Percentiles rank a stretch among this genome's conserved stretches.
Evolutionary conservation across 2,888 invertebrate species (phyloP).

Genomic region (Trichopria drosophilae): DNA sequence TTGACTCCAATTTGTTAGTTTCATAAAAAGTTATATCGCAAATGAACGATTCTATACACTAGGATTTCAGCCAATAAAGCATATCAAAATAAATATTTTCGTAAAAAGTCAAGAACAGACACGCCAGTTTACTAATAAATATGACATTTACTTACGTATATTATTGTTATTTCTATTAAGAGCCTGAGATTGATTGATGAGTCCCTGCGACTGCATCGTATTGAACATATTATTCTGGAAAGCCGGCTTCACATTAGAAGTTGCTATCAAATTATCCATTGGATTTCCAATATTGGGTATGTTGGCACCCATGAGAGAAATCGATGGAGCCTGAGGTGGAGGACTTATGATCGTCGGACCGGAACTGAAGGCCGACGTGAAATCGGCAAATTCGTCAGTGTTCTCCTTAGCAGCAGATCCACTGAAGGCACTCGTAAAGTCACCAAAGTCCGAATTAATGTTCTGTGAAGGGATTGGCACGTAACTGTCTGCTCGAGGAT

Average conservation of each 20-base stretch:
- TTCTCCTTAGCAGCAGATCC: slow-evolving; percentile 45
- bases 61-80: too few relatives aligned
- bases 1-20: too few relatives aligned
- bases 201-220: slow-evolving; percentile 40
- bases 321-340: slow-evolving; percentile 35
- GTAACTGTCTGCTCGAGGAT: slow-evolving; percentile 62
- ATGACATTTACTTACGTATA: slow-evolving; percentile 41
- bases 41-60: too few relatives aligned
- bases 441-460: slow-evolving; percentile 69
- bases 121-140: slow-evolving; percentile 5
- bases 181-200: slow-evolving; percentile 38
- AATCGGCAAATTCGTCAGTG: slow-evolving; percentile 80
- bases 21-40: too few relatives aligned
- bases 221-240: slow-evolving; percentile 48
- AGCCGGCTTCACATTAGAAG: slow-evolving; percentile 36
- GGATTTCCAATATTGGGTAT: slow-evolving; percentile 45
- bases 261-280: slow-evolving; percentile 41
- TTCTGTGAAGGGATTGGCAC: slow-evolving; percentile 52
- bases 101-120: too few relatives aligned
- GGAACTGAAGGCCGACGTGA: slow-evolving; percentile 70
- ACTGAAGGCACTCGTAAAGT: slow-evolving; percentile 74
- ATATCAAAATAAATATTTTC: too few relatives aligned
- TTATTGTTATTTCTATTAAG: slow-evolving; percentile 50
- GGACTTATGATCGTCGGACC: slow-evolving; percentile 44
- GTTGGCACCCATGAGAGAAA: slow-evolving; percentile 42